Base-by-base conservation (phyloP, 1,140 invertebrate genomes). In the Drosophila mojavensis region DNA sequence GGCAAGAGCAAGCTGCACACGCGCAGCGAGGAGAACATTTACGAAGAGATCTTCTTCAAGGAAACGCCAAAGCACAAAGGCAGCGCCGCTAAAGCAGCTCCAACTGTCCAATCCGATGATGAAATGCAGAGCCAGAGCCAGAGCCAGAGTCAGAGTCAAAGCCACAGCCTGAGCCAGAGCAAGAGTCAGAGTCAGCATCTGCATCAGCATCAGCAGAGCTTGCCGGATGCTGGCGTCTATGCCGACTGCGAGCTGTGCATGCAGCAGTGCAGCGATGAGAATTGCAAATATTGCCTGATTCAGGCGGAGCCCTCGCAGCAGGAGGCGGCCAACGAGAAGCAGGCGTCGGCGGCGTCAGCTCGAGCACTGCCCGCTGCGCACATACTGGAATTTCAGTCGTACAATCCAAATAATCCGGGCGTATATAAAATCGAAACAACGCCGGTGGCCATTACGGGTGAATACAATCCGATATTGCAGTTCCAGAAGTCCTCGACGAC, bases 381-480 rank as follows among this genome's bases (percentile, higher is more conserved):
- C 43, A 91, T 92, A 36, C 71, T 92, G 3, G 91, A 92, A 58
- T 92, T 91, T 67, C 92, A 92, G 59, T 92, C 92, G 0, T 92
- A 92, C 65, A 92, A 92, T 69, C 92, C 92, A 4, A 92, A 91
- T 20, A 92, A 92, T 79, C 91, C 92, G 9, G 92, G 91, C 9
- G 91, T 92, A 9, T 92, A 91, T 47, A 92, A 92, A 76, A 92
- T 92, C 11, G 92, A 92, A 47, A 92, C 92, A 0, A 92, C 92
- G 3, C 91, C 92, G 0, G 91, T 92, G 10, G 92, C 92, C 50
- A 92, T 92, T 9, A 92, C 91, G 0, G 91, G 90, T 2, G 92
- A 92, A 63, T 92, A 92, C 43, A 92, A 92, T 80, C 91, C 92
- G 9, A 91, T 92, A 24, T 43, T 91, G 17, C 86, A 92, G 43